Percentiles rank a stretch among this genome's conserved stretches.
phyloP scores from a whole-genome alignment of 2,113 vertebrate species.

The Pituophis catenifer region DNA sequence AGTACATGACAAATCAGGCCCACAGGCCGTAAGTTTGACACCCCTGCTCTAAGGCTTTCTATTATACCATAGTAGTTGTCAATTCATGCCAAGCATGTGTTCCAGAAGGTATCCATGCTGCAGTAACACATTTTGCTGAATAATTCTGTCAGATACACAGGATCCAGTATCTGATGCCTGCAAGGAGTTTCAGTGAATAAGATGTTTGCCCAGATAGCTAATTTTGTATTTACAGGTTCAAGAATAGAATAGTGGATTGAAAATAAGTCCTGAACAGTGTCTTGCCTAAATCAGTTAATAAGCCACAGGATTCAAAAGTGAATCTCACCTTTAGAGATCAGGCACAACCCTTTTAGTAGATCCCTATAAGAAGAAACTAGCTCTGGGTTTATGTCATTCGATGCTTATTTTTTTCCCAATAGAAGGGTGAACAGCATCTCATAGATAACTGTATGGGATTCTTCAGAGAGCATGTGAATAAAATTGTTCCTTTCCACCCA shows the following conservation, averaged over 20 bases:
- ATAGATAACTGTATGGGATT: conserved; percentile 15
- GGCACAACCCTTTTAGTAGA: not conserved
- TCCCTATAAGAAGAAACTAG: not conserved
- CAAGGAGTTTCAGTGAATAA: not conserved
- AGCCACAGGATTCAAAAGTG: not conserved
- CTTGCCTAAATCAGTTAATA: not conserved
- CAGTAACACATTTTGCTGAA: not conserved
- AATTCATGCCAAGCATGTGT: not conserved
- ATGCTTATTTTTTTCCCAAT: not conserved
- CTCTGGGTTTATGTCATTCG: not conserved
- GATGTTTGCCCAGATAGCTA: not conserved
- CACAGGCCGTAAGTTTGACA: too few species aligned
- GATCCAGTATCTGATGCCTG: not conserved
- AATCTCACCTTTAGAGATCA: not conserved
- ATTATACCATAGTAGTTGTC: not conserved
- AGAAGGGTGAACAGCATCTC: conserved; percentile 12
- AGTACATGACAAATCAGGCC: too few species aligned
- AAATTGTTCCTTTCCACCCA: conserved; percentile 24
- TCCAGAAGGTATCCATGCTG: not conserved
- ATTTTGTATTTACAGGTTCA: not conserved
- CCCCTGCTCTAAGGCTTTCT: not conserved
- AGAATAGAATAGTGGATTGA: not conserved
- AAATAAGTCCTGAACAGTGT: not conserved
- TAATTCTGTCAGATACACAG: not conserved
- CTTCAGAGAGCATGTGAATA: conserved; percentile 19